Conservation (phyloP, 1,140 invertebrate species). For the Trachymyrmex cornetzi region DNA sequence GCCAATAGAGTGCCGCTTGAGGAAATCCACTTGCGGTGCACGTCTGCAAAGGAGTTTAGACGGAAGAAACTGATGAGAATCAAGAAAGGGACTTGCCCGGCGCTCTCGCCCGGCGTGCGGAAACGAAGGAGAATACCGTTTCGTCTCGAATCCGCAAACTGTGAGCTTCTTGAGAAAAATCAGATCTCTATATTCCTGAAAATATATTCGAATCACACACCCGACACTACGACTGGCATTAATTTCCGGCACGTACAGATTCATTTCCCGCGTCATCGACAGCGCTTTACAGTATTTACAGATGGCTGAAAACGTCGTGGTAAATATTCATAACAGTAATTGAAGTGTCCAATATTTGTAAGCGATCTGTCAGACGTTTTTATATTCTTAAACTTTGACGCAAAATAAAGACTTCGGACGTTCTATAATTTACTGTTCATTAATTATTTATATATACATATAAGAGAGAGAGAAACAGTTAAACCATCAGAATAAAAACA, state of each 20-base stretch:
- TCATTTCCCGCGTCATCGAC: constrained; percentile 62
- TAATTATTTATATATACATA: neutral
- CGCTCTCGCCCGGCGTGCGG: neutral
- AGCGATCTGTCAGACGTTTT: neutral
- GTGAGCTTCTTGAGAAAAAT: constrained; percentile 34
- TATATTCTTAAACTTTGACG: neutral
- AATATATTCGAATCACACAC: constrained; percentile 26
- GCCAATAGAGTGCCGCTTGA: constrained; percentile 86
- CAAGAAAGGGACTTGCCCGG: constrained; percentile 19
- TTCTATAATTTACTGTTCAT: neutral
- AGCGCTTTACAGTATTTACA: constrained; percentile 34
- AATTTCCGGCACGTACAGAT: constrained; percentile 57
- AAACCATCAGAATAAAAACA: neutral
- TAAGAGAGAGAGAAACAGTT: neutral
- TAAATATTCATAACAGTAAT: constrained; percentile 59
- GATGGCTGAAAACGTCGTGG: constrained; percentile 14
- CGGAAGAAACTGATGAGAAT: constrained; percentile 73
- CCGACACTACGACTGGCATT: constrained; percentile 21
- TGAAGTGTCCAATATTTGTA: constrained; percentile 5
- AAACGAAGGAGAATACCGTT: neutral
- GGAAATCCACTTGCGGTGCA: constrained; percentile 86
- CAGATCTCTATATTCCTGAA: constrained; percentile 48
- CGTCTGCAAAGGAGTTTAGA: constrained; percentile 80
- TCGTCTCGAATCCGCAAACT: neutral
- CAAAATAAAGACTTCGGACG: neutral